Conservation (phyloP, 1,140 invertebrate genomes). For the Cataglyphis hispanica region DNA sequence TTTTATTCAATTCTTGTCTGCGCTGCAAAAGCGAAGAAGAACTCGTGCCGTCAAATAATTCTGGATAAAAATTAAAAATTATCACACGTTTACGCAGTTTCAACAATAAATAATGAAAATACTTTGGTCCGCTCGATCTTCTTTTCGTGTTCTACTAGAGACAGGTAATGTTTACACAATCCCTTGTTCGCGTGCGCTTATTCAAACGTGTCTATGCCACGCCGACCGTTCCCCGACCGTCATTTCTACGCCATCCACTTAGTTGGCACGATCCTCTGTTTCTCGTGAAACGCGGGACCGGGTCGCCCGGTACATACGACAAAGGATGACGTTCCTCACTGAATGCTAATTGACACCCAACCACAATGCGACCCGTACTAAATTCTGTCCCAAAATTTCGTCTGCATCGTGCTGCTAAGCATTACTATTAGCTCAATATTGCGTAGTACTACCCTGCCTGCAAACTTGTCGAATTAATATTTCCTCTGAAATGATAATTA, state of each 20-base stretch:
- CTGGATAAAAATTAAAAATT: conserved; percentile 35
- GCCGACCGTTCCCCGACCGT: conserved; percentile 8
- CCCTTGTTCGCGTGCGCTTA: conserved; percentile 39
- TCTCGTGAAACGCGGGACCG: conserved; percentile 37
- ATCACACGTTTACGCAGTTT: neutral
- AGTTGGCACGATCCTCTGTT: conserved; percentile 54
- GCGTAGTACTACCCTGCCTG: neutral
- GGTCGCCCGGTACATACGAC: conserved; percentile 46
- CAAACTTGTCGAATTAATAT: conserved; percentile 13
- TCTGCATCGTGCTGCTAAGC: conserved; percentile 12
- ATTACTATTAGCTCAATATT: conserved; percentile 51
- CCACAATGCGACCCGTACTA: conserved; percentile 27
- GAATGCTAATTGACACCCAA: conserved; percentile 69
- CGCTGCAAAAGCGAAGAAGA: neutral
- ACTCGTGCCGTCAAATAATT: neutral
- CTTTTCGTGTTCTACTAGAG: neutral
- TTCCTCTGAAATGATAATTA: neutral
- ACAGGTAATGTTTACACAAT: conserved; percentile 33
- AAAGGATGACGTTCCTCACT: conserved; percentile 55
- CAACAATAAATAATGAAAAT: conserved; percentile 50
- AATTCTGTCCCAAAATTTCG: conserved; percentile 55
- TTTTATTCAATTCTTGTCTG: neutral
- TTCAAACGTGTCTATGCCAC: conserved; percentile 34
- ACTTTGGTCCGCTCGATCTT: neutral
- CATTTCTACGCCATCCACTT: conserved; percentile 32